Evolutionary conservation across 2,797 vertebrate species (phyloP), one percentile per base, ranked within the genome.

Genomic region (Notoglanidium macrostoma): DNA sequence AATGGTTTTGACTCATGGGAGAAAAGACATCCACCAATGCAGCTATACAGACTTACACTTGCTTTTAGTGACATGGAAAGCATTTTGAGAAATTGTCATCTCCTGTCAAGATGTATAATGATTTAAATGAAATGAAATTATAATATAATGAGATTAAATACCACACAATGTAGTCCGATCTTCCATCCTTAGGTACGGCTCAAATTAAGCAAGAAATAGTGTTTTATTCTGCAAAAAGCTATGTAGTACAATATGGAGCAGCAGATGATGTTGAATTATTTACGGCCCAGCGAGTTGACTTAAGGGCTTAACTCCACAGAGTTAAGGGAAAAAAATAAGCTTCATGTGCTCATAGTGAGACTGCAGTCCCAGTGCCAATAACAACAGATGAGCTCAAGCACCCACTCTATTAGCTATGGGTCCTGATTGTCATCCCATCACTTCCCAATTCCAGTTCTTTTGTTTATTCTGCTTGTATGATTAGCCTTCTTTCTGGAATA

Each of bases 351-450:
- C 26, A 26, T 83, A 83, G 57, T 21, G 80, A 72, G 79, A 74
- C 72, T 44, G 81, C 0, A 11, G 61, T 68, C 51, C 32, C 81
- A 68, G n/a, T 74, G 86, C 86, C 86, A 87, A 84, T 68, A 84
- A 87, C 86, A 78, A 78, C 86, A 87, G 81, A 87, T 84, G 81
- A 87, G 73, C 85, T 46, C 51, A 86, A 86, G 65, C 86, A 78
- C 73, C 73, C 72, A 87, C 81, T 78, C 61, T 73, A 87, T 87
- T 76, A 84, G 82, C 73, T 76, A 54, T 55, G 65, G 67, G 44
- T 80, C 55, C 55, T 70, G 46, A 32, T 67, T 21, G 12, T 59
- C 35, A 35, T 80, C 63, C 82, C 14, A 15, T 79, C 87, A 77
- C 76, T 61, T 80, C 74, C 21, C 73, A 40, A 72, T 79, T 55